A percentile compares a stretch with the other conserved stretches of the same genome.
phyloP scores from a whole-genome alignment of 2,888 invertebrate species.

The Perizoma affinitatum region DNA sequence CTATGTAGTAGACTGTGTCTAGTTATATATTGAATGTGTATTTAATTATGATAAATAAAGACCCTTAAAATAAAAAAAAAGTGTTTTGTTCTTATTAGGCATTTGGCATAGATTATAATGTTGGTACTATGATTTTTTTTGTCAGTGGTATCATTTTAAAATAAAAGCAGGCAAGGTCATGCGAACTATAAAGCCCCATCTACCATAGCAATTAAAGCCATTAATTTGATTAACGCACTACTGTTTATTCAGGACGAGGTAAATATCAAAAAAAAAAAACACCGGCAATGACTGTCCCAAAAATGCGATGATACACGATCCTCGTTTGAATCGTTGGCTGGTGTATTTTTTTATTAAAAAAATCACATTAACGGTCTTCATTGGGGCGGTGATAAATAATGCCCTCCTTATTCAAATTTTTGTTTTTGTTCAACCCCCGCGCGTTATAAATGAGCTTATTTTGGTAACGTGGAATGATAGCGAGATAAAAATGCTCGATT shows the following conservation, averaged over 20 bases:
- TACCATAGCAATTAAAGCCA: conserved; percentile 49
- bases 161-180: conserved; percentile 1
- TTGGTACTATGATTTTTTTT: too few species aligned
- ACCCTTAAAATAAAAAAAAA: too few species aligned
- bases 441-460: conserved; percentile 83
- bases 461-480: conserved; percentile 79
- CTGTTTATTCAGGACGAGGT: conserved; percentile 52
- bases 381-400: conserved; percentile 84
- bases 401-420: conserved; percentile 84
- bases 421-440: conserved; percentile 80
- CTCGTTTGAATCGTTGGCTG: conserved; percentile 74
- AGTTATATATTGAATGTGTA: too few species aligned
- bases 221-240: conserved; percentile 74
- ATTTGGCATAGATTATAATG: too few species aligned
- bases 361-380: conserved; percentile 84
- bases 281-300: conserved; percentile 82
- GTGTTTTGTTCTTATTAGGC: too few species aligned
- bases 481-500: conserved; percentile 76
- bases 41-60: too few species aligned
- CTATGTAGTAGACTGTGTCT: too few species aligned
- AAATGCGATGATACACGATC: conserved; percentile 83
- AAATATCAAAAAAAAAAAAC: conserved; percentile 56
- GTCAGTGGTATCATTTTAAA: too few species aligned
- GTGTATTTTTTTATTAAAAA: conserved; percentile 80
- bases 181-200: conserved; percentile 41